Conservation (phyloP, 2,888 invertebrate genomes). For the Silvanus unidentatus region DNA sequence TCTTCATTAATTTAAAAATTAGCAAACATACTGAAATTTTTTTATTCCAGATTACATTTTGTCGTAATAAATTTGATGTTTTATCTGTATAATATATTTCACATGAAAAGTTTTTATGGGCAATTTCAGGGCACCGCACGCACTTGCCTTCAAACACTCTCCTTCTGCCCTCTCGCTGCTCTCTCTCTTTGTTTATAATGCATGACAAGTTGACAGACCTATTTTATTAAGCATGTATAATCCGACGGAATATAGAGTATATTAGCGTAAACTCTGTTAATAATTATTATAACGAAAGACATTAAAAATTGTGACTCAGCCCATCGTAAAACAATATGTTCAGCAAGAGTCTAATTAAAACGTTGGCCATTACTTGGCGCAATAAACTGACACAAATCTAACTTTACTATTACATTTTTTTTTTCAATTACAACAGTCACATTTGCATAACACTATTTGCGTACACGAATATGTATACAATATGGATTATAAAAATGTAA, state of each 20-base stretch:
- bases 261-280: background rate
- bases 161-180: background rate
- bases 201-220: conserved; percentile 3
- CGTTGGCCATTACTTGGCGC: no score
- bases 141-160: conserved; percentile 2
- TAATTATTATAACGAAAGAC: no score
- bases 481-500: no score
- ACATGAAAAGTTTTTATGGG: conserved; percentile 9
- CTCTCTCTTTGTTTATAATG: conserved; percentile 1
- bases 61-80: conserved; percentile 7
- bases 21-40: no score
- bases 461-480: no score
- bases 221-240: conserved; percentile 1
- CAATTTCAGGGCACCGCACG: conserved; percentile 4
- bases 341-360: no score
- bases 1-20: no score
- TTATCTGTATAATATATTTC: conserved; percentile 8
- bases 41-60: conserved; percentile 1
- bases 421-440: no score
- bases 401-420: conserved; percentile 13
- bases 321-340: no score
- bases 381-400: background rate
- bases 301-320: no score
- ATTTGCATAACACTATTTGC: no score
- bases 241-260: background rate